phyloP scores from a whole-genome alignment of 2,797 vertebrate species.

The Microchirus variegatus region DNA sequence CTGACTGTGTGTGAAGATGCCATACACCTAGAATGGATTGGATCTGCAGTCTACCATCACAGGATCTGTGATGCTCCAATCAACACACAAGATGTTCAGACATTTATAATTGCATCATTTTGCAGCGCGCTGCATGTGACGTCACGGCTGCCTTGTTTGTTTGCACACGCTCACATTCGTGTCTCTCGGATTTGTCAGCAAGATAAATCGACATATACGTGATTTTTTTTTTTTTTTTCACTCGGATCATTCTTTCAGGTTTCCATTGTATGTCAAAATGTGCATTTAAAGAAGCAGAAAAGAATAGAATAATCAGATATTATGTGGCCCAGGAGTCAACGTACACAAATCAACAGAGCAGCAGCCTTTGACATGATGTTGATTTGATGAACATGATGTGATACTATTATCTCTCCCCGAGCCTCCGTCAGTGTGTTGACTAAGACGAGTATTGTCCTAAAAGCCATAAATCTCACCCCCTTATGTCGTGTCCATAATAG shows the following conservation, averaged over 20 bases:
- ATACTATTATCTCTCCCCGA: slow-evolving; percentile 71
- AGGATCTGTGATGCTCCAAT: slow-evolving; percentile 76
- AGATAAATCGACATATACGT: slow-evolving; percentile 36
- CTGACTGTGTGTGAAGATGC: slow-evolving; percentile 80
- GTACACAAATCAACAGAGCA: slow-evolving; percentile 57
- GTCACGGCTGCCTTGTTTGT: slow-evolving; percentile 50
- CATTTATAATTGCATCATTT: slow-evolving; percentile 75
- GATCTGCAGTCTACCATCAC: slow-evolving; percentile 76
- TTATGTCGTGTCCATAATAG: slow-evolving; percentile 77
- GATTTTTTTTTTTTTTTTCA: slow-evolving; percentile 21
- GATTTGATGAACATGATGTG: slow-evolving; percentile 79
- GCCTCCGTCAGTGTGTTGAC: slow-evolving; percentile 71
- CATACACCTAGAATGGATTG: slow-evolving; percentile 76
- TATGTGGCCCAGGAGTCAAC: slow-evolving; percentile 53
- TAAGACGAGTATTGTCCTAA: slow-evolving; percentile 81
- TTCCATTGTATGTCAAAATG: slow-evolving; percentile 16
- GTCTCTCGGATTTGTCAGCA: slow-evolving; percentile 48
- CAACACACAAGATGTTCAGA: slow-evolving; percentile 82
- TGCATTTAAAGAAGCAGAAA: slow-evolving; percentile 33
- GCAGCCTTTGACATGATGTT: slow-evolving; percentile 74
- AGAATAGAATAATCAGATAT: slow-evolving; percentile 41
- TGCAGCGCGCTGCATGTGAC: slow-evolving; percentile 56
- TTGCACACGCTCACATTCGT: slow-evolving; percentile 29
- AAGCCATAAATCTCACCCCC: slow-evolving; percentile 76
- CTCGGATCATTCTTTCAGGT: slow-evolving; percentile 19